Base-by-base conservation (phyloP, 2,888 invertebrate species). In the Gymnosoma rotundatum region DNA sequence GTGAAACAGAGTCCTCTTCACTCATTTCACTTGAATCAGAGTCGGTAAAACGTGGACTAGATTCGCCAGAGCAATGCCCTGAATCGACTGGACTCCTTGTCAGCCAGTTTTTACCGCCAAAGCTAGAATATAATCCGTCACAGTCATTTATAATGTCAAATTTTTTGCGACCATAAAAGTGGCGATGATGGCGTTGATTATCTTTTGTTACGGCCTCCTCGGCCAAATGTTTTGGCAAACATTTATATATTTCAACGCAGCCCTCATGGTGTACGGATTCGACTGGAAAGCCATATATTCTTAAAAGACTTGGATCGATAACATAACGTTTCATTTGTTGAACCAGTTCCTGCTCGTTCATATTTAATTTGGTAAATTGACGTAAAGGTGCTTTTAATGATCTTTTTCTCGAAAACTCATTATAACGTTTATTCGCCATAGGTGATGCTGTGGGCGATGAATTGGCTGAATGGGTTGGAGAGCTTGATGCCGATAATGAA, bases 281-380 rank as follows among this genome's bases (percentile, higher is more conserved):
- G 9, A 96, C 93, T 0, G 97, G 97, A 89, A 95, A 97, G 1
- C 97, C 96, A 86, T 95, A 93, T 14, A 94, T 93, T 87, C 94
- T 93, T 91, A 96, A 93, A 82, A 95, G 93, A 86, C 94, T 94
- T 9, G 93, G 93, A 32, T 94, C 93, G 66, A 96, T 93, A 21
- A 95, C 89, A 91, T 96, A 95, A 76, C 93, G 93, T 1, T 93
- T 93, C 64, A 97, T 92, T 58, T 94, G 93, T 66, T 93, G 91
- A 60, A 93, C 93, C 87, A 96, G 90, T 85, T 94, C 93, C 21
- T 92, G 92, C 88, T 95, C 94, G 8, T 90, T 89, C 45, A 94
- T 87, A 14, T 93, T 92, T 36, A 94, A 87, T 83, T 93, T 92
- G 9, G 89, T 82, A 67, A 91, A 92, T 86, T 93, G 92, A 0